Percentiles rank a stretch among this genome's conserved stretches.
These are phyloP conservation scores for Caranx melampygus DNA, from an alignment of 2,113 vertebrate species.

Conservation along the genomic window DNA sequence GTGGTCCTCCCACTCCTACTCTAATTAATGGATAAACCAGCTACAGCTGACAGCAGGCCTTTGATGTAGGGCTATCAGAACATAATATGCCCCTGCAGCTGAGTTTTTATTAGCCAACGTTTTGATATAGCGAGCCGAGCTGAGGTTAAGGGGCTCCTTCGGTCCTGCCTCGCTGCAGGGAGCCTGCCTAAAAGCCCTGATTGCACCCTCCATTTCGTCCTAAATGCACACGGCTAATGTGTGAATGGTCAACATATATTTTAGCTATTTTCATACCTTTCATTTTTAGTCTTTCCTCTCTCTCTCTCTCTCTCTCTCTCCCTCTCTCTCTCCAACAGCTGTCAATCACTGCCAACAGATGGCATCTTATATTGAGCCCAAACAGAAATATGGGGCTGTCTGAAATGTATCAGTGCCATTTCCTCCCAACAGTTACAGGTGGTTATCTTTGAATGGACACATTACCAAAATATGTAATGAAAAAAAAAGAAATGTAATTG, in stretches of 20 bases:
- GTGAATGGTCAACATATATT: background rate
- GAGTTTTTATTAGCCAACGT: conserved; percentile 49
- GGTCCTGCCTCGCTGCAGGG: conserved; percentile 6
- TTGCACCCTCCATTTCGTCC: conserved; percentile 17
- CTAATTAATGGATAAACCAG: conserved; percentile 62
- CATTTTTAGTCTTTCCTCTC: background rate
- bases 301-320: conserved; percentile 1
- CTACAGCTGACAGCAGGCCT: conserved; percentile 43
- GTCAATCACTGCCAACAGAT: conserved; percentile 49
- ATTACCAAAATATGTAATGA: background rate
- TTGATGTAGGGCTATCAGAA: conserved; percentile 46
- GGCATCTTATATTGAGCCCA: conserved; percentile 30
- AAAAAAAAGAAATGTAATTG: conserved; percentile 12
- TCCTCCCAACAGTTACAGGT: conserved; percentile 22
- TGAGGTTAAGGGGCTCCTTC: conserved; percentile 38
- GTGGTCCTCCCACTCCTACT: conserved; percentile 24
- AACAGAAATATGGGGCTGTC: conserved; percentile 8
- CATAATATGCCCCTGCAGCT: conserved; percentile 35
- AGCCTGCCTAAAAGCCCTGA: conserved; percentile 41
- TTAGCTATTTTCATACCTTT: conserved; percentile 7
- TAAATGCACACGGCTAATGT: conserved; percentile 12
- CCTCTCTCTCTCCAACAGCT: conserved; percentile 30
- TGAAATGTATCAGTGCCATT: conserved; percentile 33
- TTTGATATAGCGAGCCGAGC: conserved; percentile 47
- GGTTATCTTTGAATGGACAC: conserved; percentile 4